These are phyloP conservation scores for Malurus elegans DNA, from an alignment of 2,113 vertebrate genomes.

Conservation along the genomic window DNA sequence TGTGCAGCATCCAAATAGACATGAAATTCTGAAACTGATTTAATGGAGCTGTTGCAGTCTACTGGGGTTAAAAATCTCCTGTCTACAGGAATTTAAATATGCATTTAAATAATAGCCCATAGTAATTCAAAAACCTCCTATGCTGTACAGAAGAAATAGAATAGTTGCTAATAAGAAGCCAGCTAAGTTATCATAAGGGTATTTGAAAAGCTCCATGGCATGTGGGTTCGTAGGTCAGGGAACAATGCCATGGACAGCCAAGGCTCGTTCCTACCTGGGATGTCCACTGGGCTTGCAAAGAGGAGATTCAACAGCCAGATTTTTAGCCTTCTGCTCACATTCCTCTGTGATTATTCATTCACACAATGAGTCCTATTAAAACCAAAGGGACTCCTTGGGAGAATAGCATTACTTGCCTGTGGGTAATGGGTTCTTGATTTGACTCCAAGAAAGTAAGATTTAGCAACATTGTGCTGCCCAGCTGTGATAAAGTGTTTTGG, in stretches of 20 bases:
- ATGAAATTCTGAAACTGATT: constrained; percentile 29
- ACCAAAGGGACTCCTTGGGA: not conserved
- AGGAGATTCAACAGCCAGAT: not conserved
- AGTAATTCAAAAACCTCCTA: constrained; percentile 38
- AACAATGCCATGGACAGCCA: not conserved
- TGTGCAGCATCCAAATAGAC: constrained; percentile 34
- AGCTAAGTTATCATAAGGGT: not conserved
- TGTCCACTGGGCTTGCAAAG: not conserved
- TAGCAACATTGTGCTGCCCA: not conserved
- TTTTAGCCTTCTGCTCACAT: not conserved
- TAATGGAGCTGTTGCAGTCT: constrained; percentile 46
- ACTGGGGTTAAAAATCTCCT: constrained; percentile 47
- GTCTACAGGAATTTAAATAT: constrained; percentile 58
- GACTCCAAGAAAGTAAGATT: not conserved
- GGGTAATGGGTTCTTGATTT: not conserved
- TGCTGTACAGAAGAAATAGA: not conserved
- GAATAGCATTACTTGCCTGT: not conserved
- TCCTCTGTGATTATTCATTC: constrained; percentile 27
- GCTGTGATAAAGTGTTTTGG: not conserved
- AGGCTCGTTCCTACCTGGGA: not conserved
- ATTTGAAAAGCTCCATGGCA: not conserved
- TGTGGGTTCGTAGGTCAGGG: not conserved
- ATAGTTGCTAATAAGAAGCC: not conserved
- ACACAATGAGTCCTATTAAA: constrained; percentile 2
- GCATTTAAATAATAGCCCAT: constrained; percentile 50